phyloP scores from a whole-genome alignment of 2,113 vertebrate genomes.

The Entomyzon cyanotis region DNA sequence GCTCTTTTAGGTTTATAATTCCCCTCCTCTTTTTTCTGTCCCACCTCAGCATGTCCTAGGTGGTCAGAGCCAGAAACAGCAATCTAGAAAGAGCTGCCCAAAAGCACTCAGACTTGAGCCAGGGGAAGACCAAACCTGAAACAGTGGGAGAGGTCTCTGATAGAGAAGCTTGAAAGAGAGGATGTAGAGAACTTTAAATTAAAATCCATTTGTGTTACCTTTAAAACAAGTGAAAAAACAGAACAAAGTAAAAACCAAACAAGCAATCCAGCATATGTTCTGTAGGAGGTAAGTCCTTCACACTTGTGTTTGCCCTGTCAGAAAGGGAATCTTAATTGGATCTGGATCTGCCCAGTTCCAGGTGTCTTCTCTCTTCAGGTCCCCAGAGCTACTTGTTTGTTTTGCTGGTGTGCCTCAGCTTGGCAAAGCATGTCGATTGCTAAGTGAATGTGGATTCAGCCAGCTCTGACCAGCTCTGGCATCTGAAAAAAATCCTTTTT shows the following conservation, averaged over 20 bases:
- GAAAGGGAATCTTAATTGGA: not conserved
- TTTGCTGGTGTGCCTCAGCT: slow-evolving; percentile 10
- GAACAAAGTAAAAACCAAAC: not conserved
- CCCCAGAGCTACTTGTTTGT: not conserved
- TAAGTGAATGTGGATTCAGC: slow-evolving; percentile 31
- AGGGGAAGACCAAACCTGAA: not conserved
- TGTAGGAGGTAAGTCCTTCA: slow-evolving; percentile 6
- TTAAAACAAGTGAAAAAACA: not conserved
- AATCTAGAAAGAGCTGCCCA: not conserved
- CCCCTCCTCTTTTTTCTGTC: not conserved
- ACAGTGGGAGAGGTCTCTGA: not conserved
- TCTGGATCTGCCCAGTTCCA: not conserved
- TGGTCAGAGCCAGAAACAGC: not conserved
- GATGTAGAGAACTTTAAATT: not conserved
- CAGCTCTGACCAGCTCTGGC: slow-evolving; percentile 46
- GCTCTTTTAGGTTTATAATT: not conserved
- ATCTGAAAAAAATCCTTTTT: slow-evolving; percentile 47
- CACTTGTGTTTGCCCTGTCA: not conserved
- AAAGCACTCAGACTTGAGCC: not conserved
- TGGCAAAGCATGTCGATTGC: not conserved
- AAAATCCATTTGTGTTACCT: not conserved
- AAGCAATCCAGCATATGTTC: not conserved
- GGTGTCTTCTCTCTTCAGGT: not conserved
- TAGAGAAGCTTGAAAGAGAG: not conserved
- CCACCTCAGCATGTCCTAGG: not conserved